Conservation (phyloP, 2,888 invertebrate species). For the Holacanthella duospinosa region DNA sequence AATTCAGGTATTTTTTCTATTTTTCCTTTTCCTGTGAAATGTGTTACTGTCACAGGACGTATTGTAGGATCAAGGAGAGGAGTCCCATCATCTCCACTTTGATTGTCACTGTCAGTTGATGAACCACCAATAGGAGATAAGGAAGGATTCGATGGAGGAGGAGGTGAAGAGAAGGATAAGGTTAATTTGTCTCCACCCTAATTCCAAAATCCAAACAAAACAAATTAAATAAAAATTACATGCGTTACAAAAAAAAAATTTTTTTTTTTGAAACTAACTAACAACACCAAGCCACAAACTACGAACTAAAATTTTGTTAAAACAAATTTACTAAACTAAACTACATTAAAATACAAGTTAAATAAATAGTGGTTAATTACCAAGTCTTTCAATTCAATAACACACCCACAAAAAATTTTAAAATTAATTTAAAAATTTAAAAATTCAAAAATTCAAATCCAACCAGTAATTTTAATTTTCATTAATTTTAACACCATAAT, state of each 20-base stretch:
- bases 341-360: no score
- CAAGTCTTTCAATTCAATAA: no score
- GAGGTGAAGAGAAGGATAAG: constrained; percentile 31
- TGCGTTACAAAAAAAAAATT: constrained; percentile 3
- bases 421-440: no score
- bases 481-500: no score
- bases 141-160: constrained; percentile 7
- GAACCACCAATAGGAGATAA: constrained; percentile 5
- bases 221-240: constrained; percentile 20
- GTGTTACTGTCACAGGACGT: constrained; percentile 54
- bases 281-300: no score
- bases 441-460: no score
- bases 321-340: no score
- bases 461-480: no score
- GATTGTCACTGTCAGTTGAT: constrained; percentile 5
- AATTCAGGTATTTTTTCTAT: constrained; percentile 43
- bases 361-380: no score
- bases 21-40: constrained; percentile 48
- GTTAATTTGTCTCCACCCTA: constrained; percentile 38
- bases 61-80: neutral
- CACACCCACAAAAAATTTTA: no score
- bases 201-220: constrained; percentile 16
- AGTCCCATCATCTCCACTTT: constrained; percentile 10
- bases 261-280: neutral
- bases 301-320: no score